Evolutionary conservation across 2,113 vertebrate species (phyloP), one percentile per base, ranked within the genome.

Genomic region (Phyllopteryx taeniolatus): DNA sequence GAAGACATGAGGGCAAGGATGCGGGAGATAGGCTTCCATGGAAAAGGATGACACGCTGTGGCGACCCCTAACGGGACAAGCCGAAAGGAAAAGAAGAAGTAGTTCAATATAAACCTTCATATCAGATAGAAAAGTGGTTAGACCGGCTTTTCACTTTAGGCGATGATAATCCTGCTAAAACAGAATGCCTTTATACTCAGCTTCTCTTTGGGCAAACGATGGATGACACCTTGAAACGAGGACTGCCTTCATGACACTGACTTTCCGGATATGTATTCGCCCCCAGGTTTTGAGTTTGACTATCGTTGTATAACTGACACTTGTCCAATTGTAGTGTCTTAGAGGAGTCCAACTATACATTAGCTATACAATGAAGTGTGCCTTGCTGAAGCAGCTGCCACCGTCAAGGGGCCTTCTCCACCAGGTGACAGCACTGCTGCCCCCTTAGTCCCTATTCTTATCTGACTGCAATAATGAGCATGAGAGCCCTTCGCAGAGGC

Each of bases 221-320:
- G 17, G 57, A 70, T 27, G 35, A 31, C 59, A 82, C 66, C 14
- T 54, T 1, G 20, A 62, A 76, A 59, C 27, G 7, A 14, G 22
- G 20, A 57, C 65, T 79, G 78, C 80, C 70, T 77, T 68, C 67
- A 56, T 68, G 75, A 74, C 47, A 65, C 61, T 20, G 39, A 57
- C 12, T 22, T 71, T 73, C 8, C 8, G 47, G 13, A 19, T 5
- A 15, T 54, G 51, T 9, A n/a, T 64, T 8, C 31, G 56, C 67
- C 11, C 22, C 63, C 77, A 61, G 43, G 77, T 83, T 81, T 78
- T 75, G 65, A 63, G 73, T 74, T 81, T 62, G 53, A 78, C 59
- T 71, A 69, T 80, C 70, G 72, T 82, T 87, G 70, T 74, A 3
- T 87, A 87, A 87, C 74, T 51, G 47, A 12, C 64, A 57, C 56